phyloP scores from a whole-genome alignment of 2,888 invertebrate species.

The Acronicta alni region DNA sequence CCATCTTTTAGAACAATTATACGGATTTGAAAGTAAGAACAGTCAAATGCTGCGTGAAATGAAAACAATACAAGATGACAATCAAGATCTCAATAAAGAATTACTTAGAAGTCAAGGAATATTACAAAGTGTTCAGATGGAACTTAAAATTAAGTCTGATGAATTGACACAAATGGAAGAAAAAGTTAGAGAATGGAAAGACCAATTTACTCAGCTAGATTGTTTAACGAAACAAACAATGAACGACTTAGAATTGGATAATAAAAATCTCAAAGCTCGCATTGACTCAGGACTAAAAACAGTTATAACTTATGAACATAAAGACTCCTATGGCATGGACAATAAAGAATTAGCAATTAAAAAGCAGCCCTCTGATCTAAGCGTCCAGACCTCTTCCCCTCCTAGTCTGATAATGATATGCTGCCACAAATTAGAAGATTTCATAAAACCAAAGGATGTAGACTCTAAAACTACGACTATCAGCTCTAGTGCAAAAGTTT shows the following conservation, averaged over 20 bases:
- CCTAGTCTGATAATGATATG: constrained; percentile 78
- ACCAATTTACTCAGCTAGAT: constrained; percentile 66
- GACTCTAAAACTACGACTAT: constrained; percentile 56
- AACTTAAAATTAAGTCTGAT: constrained; percentile 67
- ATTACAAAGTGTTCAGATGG: constrained; percentile 64
- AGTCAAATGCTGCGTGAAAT: constrained; percentile 55
- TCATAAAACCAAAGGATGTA: constrained; percentile 64
- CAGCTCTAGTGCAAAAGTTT: constrained; percentile 51
- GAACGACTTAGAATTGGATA: constrained; percentile 67
- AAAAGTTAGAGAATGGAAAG: constrained; percentile 68
- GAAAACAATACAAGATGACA: constrained; percentile 58
- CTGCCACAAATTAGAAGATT: constrained; percentile 72
- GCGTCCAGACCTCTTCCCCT: constrained; percentile 63
- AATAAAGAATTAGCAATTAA: constrained; percentile 17
- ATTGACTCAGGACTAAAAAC: constrained; percentile 28
- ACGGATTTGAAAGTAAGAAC: constrained; percentile 59
- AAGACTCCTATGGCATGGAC: constrained; percentile 30
- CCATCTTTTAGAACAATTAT: constrained; percentile 56
- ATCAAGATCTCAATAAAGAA: constrained; percentile 59
- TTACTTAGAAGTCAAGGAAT: constrained; percentile 62
- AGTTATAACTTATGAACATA: constrained; percentile 24
- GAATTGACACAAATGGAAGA: constrained; percentile 70
- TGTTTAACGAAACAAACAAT: constrained; percentile 67
- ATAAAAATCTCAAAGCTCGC: constrained; percentile 64
- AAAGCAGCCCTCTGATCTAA: constrained; percentile 10